Percentiles rank a stretch among this genome's conserved stretches.
Conservation (phyloP, 2,797 vertebrate genomes). For the Microctenopoma stevenorrisi region DNA sequence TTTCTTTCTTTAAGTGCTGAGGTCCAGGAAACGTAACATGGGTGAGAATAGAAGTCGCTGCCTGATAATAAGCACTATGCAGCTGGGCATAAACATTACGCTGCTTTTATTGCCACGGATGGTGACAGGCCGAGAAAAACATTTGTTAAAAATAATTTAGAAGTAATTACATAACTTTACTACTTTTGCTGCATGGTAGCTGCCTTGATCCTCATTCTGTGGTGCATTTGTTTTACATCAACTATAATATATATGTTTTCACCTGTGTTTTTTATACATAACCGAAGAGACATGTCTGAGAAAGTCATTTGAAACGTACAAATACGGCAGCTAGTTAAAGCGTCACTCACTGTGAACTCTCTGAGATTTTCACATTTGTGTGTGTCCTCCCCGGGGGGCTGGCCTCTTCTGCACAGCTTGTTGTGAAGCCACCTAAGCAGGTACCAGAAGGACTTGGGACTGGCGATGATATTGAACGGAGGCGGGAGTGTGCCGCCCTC, state of each 20-base stretch:
- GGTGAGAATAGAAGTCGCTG: neutral
- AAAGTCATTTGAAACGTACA: neutral
- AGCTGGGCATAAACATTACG: conserved; percentile 13
- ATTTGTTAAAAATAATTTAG: neutral
- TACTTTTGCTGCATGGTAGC: neutral
- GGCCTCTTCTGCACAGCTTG: conserved; percentile 84
- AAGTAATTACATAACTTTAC: neutral
- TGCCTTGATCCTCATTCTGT: neutral
- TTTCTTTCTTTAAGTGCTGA: neutral
- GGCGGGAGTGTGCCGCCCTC: conserved; percentile 95
- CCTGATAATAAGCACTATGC: neutral
- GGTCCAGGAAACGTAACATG: neutral
- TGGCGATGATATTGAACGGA: conserved; percentile 95
- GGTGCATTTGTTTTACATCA: no score
- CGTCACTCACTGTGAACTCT: conserved; percentile 83
- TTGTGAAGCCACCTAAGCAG: conserved; percentile 94
- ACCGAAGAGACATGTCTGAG: no score
- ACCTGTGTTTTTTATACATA: no score
- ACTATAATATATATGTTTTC: no score
- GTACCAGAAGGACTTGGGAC: conserved; percentile 94
- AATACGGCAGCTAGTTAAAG: neutral
- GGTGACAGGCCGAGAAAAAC: neutral
- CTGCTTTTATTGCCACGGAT: neutral
- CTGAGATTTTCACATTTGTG: conserved; percentile 92
- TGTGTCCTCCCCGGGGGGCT: conserved; percentile 74